Evolutionary conservation across 2,113 vertebrate genomes (phyloP).

Genomic region (Ondatra zibethicus): DNA sequence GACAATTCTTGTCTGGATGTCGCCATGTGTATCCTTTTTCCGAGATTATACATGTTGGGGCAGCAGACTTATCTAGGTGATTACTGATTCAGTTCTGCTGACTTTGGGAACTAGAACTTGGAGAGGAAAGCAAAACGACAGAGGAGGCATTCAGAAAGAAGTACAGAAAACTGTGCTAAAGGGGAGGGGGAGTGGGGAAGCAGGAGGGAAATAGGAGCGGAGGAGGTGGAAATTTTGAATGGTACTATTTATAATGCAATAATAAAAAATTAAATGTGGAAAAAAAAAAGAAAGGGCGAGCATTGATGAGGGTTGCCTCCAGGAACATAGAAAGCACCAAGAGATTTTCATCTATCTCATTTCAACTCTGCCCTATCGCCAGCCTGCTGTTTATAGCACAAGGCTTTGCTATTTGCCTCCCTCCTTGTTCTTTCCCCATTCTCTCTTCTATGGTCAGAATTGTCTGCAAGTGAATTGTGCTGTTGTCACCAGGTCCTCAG

Average conservation of each 20-base stretch:
- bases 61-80: background rate
- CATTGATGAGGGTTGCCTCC: background rate
- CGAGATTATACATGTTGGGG: background rate
- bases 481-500: background rate
- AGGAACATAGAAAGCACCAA: no score
- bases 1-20: background rate
- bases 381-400: background rate
- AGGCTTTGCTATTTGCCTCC: background rate
- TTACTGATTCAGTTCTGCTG: background rate
- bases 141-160: background rate
- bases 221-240: no score
- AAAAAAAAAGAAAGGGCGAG: background rate
- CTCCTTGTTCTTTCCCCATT: background rate
- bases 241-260: no score
- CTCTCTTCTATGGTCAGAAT: background rate
- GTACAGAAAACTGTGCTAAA: background rate
- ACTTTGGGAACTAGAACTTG: background rate
- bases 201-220: no score
- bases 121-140: background rate
- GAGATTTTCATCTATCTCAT: background rate
- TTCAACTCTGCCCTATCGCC: background rate
- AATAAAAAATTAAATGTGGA: no score
- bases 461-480: background rate
- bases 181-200: no score
- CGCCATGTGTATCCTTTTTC: background rate